These are phyloP conservation scores for Clarias macrocephalus DNA, from an alignment of 2,113 vertebrate genomes.

Conservation along the genomic window DNA sequence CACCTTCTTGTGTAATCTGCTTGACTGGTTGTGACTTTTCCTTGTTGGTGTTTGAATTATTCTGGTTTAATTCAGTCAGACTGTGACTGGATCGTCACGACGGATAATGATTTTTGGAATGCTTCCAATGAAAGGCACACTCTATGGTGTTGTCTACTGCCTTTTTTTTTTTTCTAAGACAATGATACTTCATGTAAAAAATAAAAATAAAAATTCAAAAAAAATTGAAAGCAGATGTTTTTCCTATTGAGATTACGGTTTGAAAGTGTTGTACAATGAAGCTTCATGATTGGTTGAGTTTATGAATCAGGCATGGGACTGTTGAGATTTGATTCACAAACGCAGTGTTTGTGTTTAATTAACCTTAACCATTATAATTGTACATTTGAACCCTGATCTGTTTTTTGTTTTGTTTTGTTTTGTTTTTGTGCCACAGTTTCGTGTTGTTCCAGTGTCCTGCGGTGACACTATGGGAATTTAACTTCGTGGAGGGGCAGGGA, in stretches of 20 bases:
- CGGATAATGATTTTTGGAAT: background rate
- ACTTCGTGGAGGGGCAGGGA: background rate
- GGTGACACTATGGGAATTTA: constrained; percentile 10
- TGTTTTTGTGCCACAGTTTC: background rate
- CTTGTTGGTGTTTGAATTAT: background rate
- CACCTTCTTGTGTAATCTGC: background rate
- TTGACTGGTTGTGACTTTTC: background rate
- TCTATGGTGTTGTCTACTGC: no score
- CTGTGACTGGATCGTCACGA: background rate
- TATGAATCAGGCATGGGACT: background rate
- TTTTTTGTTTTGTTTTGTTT: background rate
- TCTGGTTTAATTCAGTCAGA: background rate
- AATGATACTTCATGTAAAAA: background rate
- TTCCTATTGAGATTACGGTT: background rate
- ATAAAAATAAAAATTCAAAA: no score
- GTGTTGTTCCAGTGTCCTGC: background rate
- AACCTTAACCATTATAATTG: background rate
- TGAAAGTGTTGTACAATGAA: background rate
- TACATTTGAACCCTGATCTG: background rate
- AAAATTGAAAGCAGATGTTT: background rate
- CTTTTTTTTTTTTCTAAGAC: background rate
- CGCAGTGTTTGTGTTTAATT: background rate
- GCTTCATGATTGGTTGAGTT: background rate
- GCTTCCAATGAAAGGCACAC: background rate
- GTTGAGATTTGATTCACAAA: background rate